phyloP scores from a whole-genome alignment of 2,888 invertebrate species.

The Agrochola circellaris region DNA sequence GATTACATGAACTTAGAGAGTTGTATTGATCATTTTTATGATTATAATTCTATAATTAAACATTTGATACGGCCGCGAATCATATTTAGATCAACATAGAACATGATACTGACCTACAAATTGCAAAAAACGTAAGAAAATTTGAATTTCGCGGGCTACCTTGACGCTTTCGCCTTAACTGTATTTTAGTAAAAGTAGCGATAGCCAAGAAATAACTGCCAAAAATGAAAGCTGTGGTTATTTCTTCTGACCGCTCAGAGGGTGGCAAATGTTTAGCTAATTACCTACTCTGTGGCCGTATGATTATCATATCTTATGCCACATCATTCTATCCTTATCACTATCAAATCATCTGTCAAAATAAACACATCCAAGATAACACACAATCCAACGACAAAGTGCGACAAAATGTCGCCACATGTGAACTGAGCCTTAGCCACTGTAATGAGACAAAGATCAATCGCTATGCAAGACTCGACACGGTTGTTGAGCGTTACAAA shows the following conservation, averaged over 20 bases:
- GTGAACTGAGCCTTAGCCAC: slow-evolving; percentile 43
- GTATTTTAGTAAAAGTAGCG: too few relatives aligned
- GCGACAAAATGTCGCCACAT: slow-evolving; percentile 41
- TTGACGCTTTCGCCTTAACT: too few relatives aligned
- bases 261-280: neutral
- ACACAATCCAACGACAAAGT: neutral
- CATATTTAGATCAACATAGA: too few relatives aligned
- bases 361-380: neutral
- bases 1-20: too few relatives aligned
- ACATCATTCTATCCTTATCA: neutral
- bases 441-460: slow-evolving; percentile 58
- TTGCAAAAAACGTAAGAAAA: too few relatives aligned
- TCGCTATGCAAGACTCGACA: slow-evolving; percentile 51
- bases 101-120: too few relatives aligned
- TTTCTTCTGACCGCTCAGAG: neutral
- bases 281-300: neutral
- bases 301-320: neutral
- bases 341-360: neutral
- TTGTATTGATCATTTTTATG: too few relatives aligned
- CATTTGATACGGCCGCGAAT: too few relatives aligned
- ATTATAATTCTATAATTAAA: too few relatives aligned
- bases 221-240: neutral
- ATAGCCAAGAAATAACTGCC: too few relatives aligned
- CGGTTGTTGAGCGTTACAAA: slow-evolving; percentile 41
- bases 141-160: too few relatives aligned